Percentiles rank a stretch among this genome's conserved stretches.
Conservation (phyloP, 2,797 vertebrate species). For the Gymnoscopelus braueri region DNA sequence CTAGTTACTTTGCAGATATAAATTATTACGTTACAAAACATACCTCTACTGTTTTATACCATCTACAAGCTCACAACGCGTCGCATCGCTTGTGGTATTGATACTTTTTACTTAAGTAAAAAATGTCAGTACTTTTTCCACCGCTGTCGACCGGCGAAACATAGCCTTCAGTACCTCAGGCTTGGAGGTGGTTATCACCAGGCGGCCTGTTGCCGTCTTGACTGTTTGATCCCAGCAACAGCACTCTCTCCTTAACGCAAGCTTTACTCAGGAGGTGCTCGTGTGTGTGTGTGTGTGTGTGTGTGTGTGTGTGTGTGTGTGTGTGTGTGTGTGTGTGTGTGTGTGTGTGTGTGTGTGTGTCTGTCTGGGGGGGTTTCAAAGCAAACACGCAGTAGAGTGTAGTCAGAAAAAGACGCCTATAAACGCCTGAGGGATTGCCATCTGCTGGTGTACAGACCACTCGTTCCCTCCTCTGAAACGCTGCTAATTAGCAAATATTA, state of each 20-base stretch:
- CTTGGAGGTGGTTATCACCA: conserved; percentile 45
- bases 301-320: conserved; percentile 19
- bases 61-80: no score
- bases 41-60: no score
- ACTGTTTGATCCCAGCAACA: conserved; percentile 68
- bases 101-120: no score
- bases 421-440: conserved; percentile 63
- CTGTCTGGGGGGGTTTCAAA: conserved; percentile 11
- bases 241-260: conserved; percentile 49
- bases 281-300: conserved; percentile 13
- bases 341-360: conserved; percentile 19
- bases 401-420: conserved; percentile 38
- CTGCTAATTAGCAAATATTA: conserved; percentile 68
- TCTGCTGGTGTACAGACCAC: conserved; percentile 55
- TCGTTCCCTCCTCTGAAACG: conserved; percentile 43
- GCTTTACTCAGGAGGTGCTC: conserved; percentile 41
- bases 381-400: conserved; percentile 62
- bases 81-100: no score
- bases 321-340: conserved; percentile 15
- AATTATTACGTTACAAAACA: no score
- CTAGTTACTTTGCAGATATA: no score
- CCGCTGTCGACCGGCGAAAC: no score
- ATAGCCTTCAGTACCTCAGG: no score
- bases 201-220: conserved; percentile 67
- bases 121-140: no score